Percentiles rank a stretch among this genome's conserved stretches.
Evolutionary conservation across 37 sponge, comb jelly and placozoan species (phyloP).

Genomic region (Aplysina aerophoba): DNA sequence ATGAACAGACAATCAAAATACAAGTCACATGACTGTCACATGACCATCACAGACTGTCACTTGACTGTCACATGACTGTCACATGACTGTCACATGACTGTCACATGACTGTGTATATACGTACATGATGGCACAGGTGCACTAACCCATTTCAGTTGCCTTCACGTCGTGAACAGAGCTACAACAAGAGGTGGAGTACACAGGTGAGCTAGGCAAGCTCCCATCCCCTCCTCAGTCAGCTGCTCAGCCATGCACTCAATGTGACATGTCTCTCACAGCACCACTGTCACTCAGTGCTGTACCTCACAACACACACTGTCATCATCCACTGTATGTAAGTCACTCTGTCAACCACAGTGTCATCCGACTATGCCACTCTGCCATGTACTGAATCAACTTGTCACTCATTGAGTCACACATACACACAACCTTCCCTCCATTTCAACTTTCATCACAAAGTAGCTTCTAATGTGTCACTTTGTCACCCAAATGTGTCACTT

Average conservation of each 20-base stretch:
- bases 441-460: background rate
- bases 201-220: too few species aligned
- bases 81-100: background rate
- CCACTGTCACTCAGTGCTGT: background rate
- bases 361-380: too few species aligned
- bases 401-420: background rate
- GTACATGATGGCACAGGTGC: too few species aligned
- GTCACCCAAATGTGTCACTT: background rate
- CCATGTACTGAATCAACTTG: background rate
- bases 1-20: too few species aligned
- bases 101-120: too few species aligned
- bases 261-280: too few species aligned
- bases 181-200: background rate
- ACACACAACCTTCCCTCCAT: background rate
- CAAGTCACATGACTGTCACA: background rate
- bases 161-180: conserved; percentile 97
- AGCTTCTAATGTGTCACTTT: background rate
- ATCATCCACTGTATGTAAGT: too few species aligned
- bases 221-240: too few species aligned
- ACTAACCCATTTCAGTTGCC: conserved; percentile 88
- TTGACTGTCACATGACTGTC: background rate
- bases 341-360: too few species aligned
- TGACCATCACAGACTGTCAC: background rate
- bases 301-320: too few species aligned
- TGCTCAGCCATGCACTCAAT: too few species aligned